These are phyloP conservation scores for Etheostoma cragini DNA, from an alignment of 2,113 vertebrate species.

Conservation along the genomic window DNA sequence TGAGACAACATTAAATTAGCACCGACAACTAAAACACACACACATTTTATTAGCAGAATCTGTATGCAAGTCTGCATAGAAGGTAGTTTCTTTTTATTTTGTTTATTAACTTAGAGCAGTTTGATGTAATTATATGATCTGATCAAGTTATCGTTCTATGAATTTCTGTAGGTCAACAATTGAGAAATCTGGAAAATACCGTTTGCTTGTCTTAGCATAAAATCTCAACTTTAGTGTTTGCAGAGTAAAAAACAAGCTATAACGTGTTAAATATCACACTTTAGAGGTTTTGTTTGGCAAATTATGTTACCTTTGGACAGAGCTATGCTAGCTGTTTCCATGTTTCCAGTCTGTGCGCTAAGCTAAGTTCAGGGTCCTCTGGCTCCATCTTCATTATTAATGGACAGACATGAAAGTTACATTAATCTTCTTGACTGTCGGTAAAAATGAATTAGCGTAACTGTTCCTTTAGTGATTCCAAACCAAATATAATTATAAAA, in stretches of 20 bases:
- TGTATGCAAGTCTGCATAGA: background rate
- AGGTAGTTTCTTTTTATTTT: background rate
- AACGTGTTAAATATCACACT: too few species aligned
- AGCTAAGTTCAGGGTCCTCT: too few species aligned
- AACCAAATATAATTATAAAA: background rate
- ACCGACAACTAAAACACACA: conserved; percentile 2
- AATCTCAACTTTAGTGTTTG: background rate
- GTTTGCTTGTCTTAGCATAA: background rate
- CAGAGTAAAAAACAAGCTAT: too few species aligned
- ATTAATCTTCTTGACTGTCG: too few species aligned
- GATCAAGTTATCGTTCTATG: background rate
- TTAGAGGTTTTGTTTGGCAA: too few species aligned
- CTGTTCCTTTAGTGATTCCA: background rate
- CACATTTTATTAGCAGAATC: background rate
- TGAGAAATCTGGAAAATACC: background rate
- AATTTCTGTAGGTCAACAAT: background rate
- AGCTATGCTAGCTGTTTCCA: too few species aligned
- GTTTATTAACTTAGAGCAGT: background rate
- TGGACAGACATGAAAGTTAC: too few species aligned
- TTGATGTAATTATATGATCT: background rate
- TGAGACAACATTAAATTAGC: conserved; percentile 34
- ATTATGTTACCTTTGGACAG: too few species aligned
- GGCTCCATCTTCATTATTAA: too few species aligned
- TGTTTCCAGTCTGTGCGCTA: too few species aligned
- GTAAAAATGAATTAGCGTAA: background rate